Evolutionary conservation across 35 echinoderm and acorn worm genomes (phyloP), one percentile per base, ranked within the genome.

Genomic region (Amphiura filiformis): DNA sequence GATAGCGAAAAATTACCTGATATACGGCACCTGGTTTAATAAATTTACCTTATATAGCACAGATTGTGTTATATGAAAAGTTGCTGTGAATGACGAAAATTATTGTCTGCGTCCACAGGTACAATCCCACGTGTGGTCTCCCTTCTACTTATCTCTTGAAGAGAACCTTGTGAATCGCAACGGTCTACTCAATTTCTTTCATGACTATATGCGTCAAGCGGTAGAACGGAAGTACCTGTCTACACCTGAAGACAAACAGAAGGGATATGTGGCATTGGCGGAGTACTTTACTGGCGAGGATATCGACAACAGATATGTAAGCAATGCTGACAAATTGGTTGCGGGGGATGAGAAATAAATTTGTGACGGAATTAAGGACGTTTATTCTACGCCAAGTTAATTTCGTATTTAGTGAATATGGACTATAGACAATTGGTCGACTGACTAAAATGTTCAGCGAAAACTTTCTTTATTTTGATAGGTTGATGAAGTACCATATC

Each of bases 111-210:
- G 3, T 34, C 37, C 23, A 18, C 40, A 97, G 95, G 81, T 97
- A 15, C 88, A 91, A 37, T 84, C 86, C 39, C 34, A 32, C 38
- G 77, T 93, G 1, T 97, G 95, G 95, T 97, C 91, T 36, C 95
- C 95, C 0, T 97, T 97, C 81, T 97, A 91, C 75, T 65, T 97
- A 7, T 97, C 95, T 0, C 81, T 97, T 26, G 94, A 97, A 49
- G 95, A 97, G 38, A 97, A 97, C 86, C 86, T 97, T 0, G 84
- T 97, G n/a, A 56, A 97, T 70, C 87, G 95, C 4, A 97, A 97
- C 57, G 95, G 95, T 11, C 84, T 93, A n/a, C 32, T 97, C 41
- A 97, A 97, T 70, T 97, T 97, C 95, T 97, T 97, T 81, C 95
- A 97, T 36, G 95, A 97, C 56, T 91, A 97, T 65, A 80, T 97